Base-by-base conservation (phyloP, 2,888 invertebrate genomes). In the Rhamphomyia laevipes region DNA sequence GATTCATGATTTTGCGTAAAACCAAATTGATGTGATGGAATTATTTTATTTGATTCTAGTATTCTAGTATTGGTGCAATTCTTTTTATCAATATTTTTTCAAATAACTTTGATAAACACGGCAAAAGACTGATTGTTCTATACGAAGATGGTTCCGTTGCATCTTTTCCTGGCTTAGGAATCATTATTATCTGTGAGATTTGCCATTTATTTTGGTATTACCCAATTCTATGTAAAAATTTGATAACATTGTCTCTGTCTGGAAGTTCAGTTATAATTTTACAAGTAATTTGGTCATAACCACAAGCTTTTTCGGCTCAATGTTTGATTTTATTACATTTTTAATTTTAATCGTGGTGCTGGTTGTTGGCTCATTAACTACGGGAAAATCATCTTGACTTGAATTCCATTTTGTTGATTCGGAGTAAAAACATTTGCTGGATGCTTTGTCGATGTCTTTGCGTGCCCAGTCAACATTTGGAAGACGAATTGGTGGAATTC, bases 131-230 rank as follows among this genome's bases (percentile, higher is more conserved):
- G n/a, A n/a, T n/a, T n/a, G n/a, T n/a, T n/a, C n/a, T n/a, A n/a
- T n/a, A n/a, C n/a, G n/a, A n/a, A n/a, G n/a, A n/a, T n/a, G n/a
- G n/a, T n/a, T n/a, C n/a, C n/a, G n/a, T n/a, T n/a, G n/a, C n/a
- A n/a, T n/a, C n/a, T n/a, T n/a, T n/a, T n/a, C n/a, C n/a, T n/a
- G n/a, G n/a, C n/a, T n/a, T n/a, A n/a, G n/a, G n/a, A n/a, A n/a
- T n/a, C n/a, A n/a, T n/a, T n/a, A 42, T 48, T 4, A 42, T 43
- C 33, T 48, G 31, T 7, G 42, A 31, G 7, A 35, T 43, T 48
- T 48, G 43, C 35, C 43, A 48, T 17, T 23, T 12, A 4, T 31
- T n/a, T 11, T 35, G 48, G 15, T 43, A 48, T 13, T 21, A 18
- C 3, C 45, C 15, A 9, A 13, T 35, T 15, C 4, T 35, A 13